Conservation (phyloP, 2,888 invertebrate species). For the Didymodactylos carnosus region DNA sequence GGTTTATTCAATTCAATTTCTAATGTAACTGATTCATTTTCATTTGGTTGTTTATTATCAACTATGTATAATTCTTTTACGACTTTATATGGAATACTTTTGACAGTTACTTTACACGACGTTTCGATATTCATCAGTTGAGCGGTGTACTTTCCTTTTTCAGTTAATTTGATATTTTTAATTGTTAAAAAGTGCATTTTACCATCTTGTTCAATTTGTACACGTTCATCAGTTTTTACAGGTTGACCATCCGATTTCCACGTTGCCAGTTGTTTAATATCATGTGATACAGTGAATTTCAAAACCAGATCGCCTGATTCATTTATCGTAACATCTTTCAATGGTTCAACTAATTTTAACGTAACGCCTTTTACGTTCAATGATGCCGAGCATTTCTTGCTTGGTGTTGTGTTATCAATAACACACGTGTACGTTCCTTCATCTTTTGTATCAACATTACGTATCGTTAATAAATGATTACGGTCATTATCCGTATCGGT, state of each 20-base stretch:
- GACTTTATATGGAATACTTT: background rate
- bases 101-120: background rate
- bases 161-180: slow-evolving; percentile 3
- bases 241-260: slow-evolving; percentile 1
- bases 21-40: slow-evolving; percentile 2
- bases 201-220: slow-evolving; percentile 8
- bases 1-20: slow-evolving; percentile 12
- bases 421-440: background rate
- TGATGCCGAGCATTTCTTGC: background rate
- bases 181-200: slow-evolving; percentile 5
- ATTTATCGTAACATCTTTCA: background rate
- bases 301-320: background rate
- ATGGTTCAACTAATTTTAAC: background rate
- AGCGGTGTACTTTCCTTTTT: slow-evolving; percentile 6
- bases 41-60: background rate
- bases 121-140: background rate
- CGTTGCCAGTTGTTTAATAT: background rate
- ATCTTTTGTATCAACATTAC: background rate
- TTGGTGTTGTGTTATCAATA: background rate
- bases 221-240: slow-evolving; percentile 1
- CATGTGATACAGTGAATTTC: background rate
- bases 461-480: background rate
- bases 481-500: background rate
- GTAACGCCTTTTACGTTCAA: background rate
- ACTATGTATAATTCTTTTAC: background rate